These are phyloP conservation scores for Hyppa rectilinea DNA, from an alignment of 2,888 invertebrate genomes.

Conservation along the genomic window DNA sequence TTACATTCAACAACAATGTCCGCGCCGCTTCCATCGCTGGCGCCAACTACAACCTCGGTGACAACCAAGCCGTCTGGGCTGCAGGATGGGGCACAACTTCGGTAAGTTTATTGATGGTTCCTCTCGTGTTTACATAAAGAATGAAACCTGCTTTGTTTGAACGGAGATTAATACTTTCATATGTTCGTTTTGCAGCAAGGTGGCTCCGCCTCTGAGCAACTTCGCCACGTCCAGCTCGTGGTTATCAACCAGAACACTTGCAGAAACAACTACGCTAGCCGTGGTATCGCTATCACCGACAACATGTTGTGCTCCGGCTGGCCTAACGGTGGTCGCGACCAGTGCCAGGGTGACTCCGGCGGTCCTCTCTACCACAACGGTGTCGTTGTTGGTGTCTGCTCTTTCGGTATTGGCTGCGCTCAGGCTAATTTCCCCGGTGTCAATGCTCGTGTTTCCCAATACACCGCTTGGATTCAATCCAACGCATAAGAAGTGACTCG, in stretches of 20 bases:
- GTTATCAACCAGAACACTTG: constrained; percentile 71
- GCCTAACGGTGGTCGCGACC: constrained; percentile 73
- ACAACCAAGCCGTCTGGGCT: constrained; percentile 73
- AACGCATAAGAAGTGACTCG: constrained; percentile 64
- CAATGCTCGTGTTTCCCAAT: constrained; percentile 74
- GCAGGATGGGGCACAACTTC: constrained; percentile 75
- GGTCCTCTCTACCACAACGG: constrained; percentile 77
- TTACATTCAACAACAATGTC: constrained; percentile 47
- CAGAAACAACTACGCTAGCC: constrained; percentile 64
- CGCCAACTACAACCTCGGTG: constrained; percentile 68
- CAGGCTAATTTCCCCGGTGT: constrained; percentile 75
- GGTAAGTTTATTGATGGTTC: constrained; percentile 60
- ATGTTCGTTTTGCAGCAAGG: constrained; percentile 48
- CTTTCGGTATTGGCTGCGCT: constrained; percentile 74
- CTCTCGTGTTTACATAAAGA: background rate
- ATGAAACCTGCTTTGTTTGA: background rate
- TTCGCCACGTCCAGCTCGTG: constrained; percentile 74
- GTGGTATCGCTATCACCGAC: constrained; percentile 65
- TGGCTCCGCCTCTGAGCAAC: constrained; percentile 69
- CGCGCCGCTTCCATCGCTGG: constrained; percentile 68
- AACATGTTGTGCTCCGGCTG: constrained; percentile 81
- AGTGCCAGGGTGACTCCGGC: constrained; percentile 77
- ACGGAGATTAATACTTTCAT: background rate
- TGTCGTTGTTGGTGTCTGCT: too few species aligned
- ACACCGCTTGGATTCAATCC: constrained; percentile 72